Conservation (phyloP, 2,797 vertebrate species). For the Ptychobarbus kaznakovi region DNA sequence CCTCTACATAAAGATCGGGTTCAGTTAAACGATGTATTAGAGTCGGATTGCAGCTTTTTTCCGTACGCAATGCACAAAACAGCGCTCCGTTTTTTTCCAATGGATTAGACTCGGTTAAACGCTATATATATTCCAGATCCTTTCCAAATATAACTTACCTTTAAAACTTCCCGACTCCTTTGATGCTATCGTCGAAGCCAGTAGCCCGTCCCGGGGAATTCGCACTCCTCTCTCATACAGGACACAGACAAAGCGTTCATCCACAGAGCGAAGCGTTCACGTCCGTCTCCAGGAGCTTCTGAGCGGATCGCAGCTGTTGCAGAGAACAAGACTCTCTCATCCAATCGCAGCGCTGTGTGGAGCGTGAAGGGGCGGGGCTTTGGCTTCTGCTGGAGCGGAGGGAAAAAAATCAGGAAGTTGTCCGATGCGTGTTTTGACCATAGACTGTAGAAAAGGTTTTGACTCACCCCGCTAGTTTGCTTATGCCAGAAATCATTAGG, state of each 20-base stretch:
- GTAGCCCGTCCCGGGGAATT: slow-evolving; percentile 62
- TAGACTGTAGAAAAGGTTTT: slow-evolving; percentile 18
- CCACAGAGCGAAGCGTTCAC: slow-evolving; percentile 47
- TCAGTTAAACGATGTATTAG: background rate
- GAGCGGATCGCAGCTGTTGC: slow-evolving; percentile 70
- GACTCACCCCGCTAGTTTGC: slow-evolving; percentile 70
- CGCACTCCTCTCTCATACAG: slow-evolving; percentile 58
- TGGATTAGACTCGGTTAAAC: background rate
- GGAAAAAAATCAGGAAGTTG: slow-evolving; percentile 56
- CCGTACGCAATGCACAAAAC: slow-evolving; percentile 15
- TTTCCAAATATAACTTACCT: slow-evolving; percentile 58
- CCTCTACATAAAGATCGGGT: background rate
- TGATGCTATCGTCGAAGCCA: slow-evolving; percentile 64
- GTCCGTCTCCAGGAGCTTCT: slow-evolving; percentile 55
- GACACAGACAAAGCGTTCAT: slow-evolving; percentile 65
- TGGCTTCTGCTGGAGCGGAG: slow-evolving; percentile 44
- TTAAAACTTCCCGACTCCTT: slow-evolving; percentile 56
- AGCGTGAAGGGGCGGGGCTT: slow-evolving; percentile 68
- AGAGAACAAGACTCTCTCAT: slow-evolving; percentile 60
- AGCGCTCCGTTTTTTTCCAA: background rate
- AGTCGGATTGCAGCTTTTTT: background rate
- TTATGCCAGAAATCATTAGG: slow-evolving; percentile 68
- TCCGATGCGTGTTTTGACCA: slow-evolving; percentile 62
- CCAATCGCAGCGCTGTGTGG: slow-evolving; percentile 66
- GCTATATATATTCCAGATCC: background rate